Base-by-base conservation (phyloP, 2,888 invertebrate species). In the Orthosia gothica region DNA sequence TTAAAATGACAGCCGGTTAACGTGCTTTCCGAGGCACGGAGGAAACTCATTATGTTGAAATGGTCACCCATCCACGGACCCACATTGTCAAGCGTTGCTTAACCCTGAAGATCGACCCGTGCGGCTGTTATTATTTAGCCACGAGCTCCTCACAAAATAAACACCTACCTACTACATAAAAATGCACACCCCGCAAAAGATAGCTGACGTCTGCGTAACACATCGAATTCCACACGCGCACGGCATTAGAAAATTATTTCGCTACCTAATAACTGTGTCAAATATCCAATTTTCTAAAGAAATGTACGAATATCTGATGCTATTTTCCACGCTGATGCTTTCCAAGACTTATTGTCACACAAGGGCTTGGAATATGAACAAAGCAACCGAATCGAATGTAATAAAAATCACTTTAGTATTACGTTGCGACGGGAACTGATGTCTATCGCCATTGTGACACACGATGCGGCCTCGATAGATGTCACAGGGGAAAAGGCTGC, bases 321-420 rank as follows among this genome's bases (percentile, higher is more conserved):
- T 90, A 90, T 93, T 92, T 92, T 92, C 91, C 91, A 91, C 90
- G 86, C 86, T 89, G 89, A 88, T 91, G 89, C 89, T 89, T 86
- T 86, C 83, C 85, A 89, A 91, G 90, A 92, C 89, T 92, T 93
- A 93, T 92, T 91, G 92, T 90, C 90, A 89, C 90, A 89, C 88
- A 91, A 92, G 89, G 91, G 91, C 89, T 89, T 89, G 86, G 90
- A 93, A 93, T 93, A 94, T 93, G 94, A 95, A 95, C 94, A 95
- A 95, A 95, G 95, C 95, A 93, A 94, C 93, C 95, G 95, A 94
- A 95, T 94, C 95, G 94, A 95, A 95, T 93, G 94, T 95, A 94
- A 96, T 96, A 96, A 96, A 95, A 96, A 96, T 96, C 95, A 95
- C 95, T 96, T 95, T 93, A 94, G 93, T 92, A 94, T 95, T 93